Percentiles rank a stretch among this genome's conserved stretches.
Evolutionary conservation across 2,888 invertebrate genomes (phyloP).

Genomic region (Ephialtes manifestator): DNA sequence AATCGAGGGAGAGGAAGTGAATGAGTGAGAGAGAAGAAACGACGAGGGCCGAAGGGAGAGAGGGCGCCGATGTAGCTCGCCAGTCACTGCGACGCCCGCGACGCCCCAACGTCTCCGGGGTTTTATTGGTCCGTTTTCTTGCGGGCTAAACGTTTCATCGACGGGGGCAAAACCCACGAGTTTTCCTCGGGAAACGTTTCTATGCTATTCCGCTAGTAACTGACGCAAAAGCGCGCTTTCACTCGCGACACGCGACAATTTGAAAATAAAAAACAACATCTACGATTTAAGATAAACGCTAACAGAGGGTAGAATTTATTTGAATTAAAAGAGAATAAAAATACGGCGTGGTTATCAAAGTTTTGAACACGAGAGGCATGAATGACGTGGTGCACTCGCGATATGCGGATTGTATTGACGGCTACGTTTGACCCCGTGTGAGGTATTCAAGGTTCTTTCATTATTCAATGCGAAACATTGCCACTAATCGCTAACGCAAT

Average conservation of each 20-base stretch:
- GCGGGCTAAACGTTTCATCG: conserved; percentile 59
- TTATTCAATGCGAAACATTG: not conserved
- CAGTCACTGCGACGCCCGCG: conserved; percentile 86
- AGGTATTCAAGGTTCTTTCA: conserved; percentile 19
- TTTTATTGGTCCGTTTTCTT: conserved; percentile 76
- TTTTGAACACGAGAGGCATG: conserved; percentile 8
- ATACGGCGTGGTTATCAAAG: not conserved
- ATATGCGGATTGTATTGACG: conserved; percentile 46
- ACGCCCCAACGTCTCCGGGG: conserved; percentile 83
- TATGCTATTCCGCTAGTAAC: conserved; percentile 40
- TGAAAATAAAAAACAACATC: no score
- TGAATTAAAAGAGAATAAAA: not conserved
- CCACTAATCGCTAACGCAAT: conserved; percentile 10
- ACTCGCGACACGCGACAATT: conserved; percentile 58
- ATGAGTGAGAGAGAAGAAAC: conserved; percentile 49
- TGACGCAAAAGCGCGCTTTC: conserved; percentile 22
- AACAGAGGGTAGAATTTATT: conserved; percentile 7
- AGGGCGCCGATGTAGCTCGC: conserved; percentile 77
- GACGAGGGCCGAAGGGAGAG: conserved; percentile 58
- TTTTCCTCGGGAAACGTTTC: conserved; percentile 31
- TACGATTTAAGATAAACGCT: conserved; percentile 14
- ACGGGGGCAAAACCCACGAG: conserved; percentile 39
- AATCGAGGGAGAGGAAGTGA: conserved; percentile 38
- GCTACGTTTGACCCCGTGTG: conserved; percentile 40
- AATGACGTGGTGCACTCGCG: conserved; percentile 43